Evolutionary conservation across 2,888 invertebrate species (phyloP).

Genomic region (Troilus luridus): DNA sequence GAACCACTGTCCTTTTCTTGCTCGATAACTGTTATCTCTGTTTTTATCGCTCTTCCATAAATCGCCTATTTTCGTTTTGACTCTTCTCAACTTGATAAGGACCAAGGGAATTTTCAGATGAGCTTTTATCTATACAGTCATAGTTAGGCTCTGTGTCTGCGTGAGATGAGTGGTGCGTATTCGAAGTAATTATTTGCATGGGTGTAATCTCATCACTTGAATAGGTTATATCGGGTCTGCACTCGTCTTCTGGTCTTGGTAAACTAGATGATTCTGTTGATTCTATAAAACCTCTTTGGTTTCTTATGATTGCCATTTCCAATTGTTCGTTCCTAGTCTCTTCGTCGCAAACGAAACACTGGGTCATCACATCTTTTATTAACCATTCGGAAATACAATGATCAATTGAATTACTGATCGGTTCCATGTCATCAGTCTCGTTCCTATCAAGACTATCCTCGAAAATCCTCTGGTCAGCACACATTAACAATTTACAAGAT

Average conservation of each 20-base stretch:
- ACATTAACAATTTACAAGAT: neutral
- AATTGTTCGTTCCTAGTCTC: neutral
- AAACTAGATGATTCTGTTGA: neutral
- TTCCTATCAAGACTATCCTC: neutral
- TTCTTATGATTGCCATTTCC: neutral
- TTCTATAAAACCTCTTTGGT: neutral
- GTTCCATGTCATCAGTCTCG: neutral
- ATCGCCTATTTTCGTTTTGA: neutral
- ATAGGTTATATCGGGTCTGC: neutral
- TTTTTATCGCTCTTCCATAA: neutral
- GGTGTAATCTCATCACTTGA: neutral
- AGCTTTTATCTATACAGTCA: neutral
- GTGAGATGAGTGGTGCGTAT: neutral
- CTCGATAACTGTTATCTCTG: neutral
- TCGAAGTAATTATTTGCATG: neutral
- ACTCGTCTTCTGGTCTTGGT: neutral
- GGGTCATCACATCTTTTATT: neutral
- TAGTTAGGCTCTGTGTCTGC: neutral
- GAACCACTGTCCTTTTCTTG: neutral
- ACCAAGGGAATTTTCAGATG: neutral
- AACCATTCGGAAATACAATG: neutral
- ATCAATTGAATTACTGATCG: neutral
- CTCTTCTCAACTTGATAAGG: neutral
- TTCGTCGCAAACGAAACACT: neutral
- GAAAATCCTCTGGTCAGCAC: neutral